phyloP scores from a whole-genome alignment of 2,888 invertebrate genomes.

The Luffia ferchaultella region DNA sequence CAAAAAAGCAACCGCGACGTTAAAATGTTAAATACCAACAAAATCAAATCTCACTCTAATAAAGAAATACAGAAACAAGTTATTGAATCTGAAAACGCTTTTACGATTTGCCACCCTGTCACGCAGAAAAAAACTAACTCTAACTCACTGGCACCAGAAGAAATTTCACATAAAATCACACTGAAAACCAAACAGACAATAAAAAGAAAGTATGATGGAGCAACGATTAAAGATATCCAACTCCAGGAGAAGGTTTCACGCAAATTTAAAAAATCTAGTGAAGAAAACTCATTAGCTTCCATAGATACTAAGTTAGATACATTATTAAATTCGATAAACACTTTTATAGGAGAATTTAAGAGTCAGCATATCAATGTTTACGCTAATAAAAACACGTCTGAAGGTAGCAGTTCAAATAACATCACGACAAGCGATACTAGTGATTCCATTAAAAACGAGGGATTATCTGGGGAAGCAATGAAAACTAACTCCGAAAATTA shows the following conservation, averaged over 20 bases:
- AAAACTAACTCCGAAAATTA: no score
- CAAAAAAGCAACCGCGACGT: constrained; percentile 17
- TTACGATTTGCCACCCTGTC: no score
- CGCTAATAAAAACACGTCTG: constrained; percentile 12
- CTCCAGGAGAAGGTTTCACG: constrained; percentile 17
- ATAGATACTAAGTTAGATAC: constrained; percentile 37
- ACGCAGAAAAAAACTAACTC: no score
- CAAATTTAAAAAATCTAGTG: constrained; percentile 18
- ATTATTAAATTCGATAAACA: constrained; percentile 32
- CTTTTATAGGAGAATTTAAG: constrained; percentile 29
- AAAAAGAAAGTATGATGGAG: constrained; percentile 9
- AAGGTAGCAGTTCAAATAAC: no score
- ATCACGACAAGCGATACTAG: no score
- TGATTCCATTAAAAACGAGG: no score
- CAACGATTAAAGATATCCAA: constrained; percentile 15
- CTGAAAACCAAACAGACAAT: background rate
- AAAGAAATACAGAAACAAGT: no score
- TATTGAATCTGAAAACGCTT: no score
- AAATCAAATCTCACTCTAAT: no score
- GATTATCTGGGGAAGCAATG: no score
- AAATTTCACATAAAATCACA: background rate
- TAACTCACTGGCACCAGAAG: no score
- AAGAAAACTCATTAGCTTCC: constrained; percentile 20
- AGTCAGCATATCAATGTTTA: constrained; percentile 14
- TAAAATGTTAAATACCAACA: constrained; percentile 22